phyloP scores from a whole-genome alignment of 2,888 invertebrate species.

The Melinaea marsaeus region DNA sequence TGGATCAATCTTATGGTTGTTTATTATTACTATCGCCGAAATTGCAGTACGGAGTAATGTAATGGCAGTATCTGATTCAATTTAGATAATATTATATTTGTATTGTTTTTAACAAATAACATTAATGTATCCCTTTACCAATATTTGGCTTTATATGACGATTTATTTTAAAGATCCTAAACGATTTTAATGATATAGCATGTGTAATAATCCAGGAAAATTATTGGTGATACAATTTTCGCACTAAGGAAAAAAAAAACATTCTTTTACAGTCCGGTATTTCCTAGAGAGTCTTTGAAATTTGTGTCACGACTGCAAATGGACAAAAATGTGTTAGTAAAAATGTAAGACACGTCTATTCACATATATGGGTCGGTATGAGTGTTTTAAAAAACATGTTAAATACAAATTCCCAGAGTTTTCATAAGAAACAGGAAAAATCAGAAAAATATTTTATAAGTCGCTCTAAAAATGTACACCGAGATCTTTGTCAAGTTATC shows the following conservation, averaged over 20 bases:
- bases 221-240: conserved; percentile 17
- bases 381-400: neutral
- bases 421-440: too few species aligned
- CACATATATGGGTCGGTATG: conserved; percentile 6
- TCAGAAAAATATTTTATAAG: neutral
- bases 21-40: conserved; percentile 20
- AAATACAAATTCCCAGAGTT: neutral
- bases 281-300: conserved; percentile 29
- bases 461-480: neutral
- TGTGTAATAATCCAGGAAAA: neutral
- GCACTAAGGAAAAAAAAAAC: conserved; percentile 13
- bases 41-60: conserved; percentile 10
- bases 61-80: neutral
- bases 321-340: neutral
- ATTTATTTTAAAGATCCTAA: too few species aligned
- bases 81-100: neutral
- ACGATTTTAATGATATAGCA: too few species aligned
- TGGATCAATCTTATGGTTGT: conserved; percentile 23
- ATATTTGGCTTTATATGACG: too few species aligned
- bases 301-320: conserved; percentile 20
- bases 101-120: too few species aligned
- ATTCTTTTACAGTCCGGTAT: conserved; percentile 25
- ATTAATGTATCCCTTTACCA: too few species aligned
- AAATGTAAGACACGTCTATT: conserved; percentile 11
- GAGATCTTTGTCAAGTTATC: neutral